Evolutionary conservation across 1,140 invertebrate species (phyloP), one percentile per base, ranked within the genome.

Genomic region (Drosophila dunni): DNA sequence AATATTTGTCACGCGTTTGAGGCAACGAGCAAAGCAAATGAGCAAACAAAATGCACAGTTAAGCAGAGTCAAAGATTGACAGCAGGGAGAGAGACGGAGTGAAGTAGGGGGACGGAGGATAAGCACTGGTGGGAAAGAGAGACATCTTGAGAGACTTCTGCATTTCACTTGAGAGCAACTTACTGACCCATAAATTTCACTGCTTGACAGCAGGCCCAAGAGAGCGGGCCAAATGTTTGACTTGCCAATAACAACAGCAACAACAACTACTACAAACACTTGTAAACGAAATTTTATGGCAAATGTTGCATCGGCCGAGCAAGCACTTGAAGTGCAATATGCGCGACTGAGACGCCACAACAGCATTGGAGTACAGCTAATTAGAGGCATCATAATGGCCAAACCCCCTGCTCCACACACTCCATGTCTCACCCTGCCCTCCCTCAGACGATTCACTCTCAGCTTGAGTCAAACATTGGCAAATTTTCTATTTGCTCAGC

Each of bases 131-230:
- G 24, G 3, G 11, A 71, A 62, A 65, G 58, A 69, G 65, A 54
- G 38, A 45, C 50, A 58, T 38, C 8, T 45, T 34, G 11, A 13
- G 13, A 34, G 33, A 34, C 50, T 51, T 46, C 66, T 67, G 73
- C 57, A 72, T 81, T 84, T 84, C 74, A 67, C 78, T 81, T 69
- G 20, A 68, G 13, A 46, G 58, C 57, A 75, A 60, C 67, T 75
- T 71, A 86, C 83, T 86, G 83, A 86, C 84, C 84, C 83, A 86
- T 89, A 86, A 86, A 86, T 83, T 86, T 86, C 73, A 66, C 83
- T 78, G 40, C 36, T 61, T 70, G 76, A 61, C 77, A 63, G 56
- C 74, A 42, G 69, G 50, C 42, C 42, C 46, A 29, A 29, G 58
- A 61, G 58, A 44, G 71, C 60, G 53, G 51, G 61, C 64, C 9